Conservation (phyloP, 2,888 invertebrate genomes). For the Eristalis pertinax region DNA sequence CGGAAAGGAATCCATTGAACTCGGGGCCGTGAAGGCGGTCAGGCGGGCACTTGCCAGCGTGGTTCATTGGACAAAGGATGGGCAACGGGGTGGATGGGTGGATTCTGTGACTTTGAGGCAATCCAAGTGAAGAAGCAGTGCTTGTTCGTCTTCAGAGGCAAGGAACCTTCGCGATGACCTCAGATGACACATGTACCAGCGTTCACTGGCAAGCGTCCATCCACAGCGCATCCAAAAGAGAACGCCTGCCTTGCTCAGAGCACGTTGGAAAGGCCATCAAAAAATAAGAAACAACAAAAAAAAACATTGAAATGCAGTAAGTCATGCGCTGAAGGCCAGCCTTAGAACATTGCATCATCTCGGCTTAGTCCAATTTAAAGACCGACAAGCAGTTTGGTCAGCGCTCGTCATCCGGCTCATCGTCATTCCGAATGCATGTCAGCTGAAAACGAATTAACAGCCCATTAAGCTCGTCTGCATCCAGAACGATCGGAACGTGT, state of each 20-base stretch:
- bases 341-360: background rate
- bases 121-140: too few species aligned
- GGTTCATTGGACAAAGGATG: background rate
- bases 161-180: too few species aligned
- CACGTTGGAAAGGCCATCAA: background rate
- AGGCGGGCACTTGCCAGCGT: background rate
- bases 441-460: slow-evolving; percentile 1
- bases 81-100: background rate
- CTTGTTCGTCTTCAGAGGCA: too few species aligned
- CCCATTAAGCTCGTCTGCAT: slow-evolving; percentile 6
- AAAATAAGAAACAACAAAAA: background rate
- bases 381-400: background rate
- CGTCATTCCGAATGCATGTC: background rate
- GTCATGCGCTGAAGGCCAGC: background rate
- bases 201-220: background rate
- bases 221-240: background rate
- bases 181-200: too few species aligned
- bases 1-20: background rate
- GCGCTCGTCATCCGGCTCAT: background rate
- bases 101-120: too few species aligned
- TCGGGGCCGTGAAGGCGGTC: background rate
- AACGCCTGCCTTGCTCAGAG: background rate
- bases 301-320: background rate
- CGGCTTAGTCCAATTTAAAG: background rate
- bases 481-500: background rate